phyloP scores from a whole-genome alignment of 2,888 invertebrate genomes.

The Nomada ruficornis region DNA sequence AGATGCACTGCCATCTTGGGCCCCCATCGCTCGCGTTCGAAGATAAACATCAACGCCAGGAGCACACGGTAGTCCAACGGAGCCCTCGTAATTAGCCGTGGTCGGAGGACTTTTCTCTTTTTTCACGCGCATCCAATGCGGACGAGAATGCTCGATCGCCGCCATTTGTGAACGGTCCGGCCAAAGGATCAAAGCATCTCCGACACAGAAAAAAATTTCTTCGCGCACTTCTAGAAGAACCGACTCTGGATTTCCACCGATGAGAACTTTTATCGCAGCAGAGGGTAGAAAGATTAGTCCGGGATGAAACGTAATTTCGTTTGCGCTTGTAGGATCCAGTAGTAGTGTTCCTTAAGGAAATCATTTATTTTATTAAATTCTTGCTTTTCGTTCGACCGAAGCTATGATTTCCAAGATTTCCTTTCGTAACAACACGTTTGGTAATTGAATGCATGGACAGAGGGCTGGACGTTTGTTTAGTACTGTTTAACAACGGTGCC shows the following conservation, averaged over 20 bases:
- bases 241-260: background rate
- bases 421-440: background rate
- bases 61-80: conserved; percentile 78
- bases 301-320: background rate
- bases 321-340: too few relatives aligned
- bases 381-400: background rate
- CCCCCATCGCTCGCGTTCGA: conserved; percentile 78
- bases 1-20: conserved; percentile 76
- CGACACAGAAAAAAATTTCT: conserved; percentile 9
- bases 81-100: conserved; percentile 77
- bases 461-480: background rate
- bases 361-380: background rate
- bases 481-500: conserved; percentile 1
- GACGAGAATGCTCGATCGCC: conserved; percentile 41
- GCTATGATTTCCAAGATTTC: background rate
- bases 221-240: background rate
- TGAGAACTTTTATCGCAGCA: background rate
- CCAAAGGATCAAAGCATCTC: conserved; percentile 57
- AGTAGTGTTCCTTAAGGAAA: background rate
- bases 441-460: background rate
- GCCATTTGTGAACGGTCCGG: conserved; percentile 56
- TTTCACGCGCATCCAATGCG: conserved; percentile 48
- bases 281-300: too few relatives aligned
- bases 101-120: conserved; percentile 62
- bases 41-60: conserved; percentile 78